Evolutionary conservation across 2,888 invertebrate genomes (phyloP).

Genomic region (Tubiluchus corallicola): DNA sequence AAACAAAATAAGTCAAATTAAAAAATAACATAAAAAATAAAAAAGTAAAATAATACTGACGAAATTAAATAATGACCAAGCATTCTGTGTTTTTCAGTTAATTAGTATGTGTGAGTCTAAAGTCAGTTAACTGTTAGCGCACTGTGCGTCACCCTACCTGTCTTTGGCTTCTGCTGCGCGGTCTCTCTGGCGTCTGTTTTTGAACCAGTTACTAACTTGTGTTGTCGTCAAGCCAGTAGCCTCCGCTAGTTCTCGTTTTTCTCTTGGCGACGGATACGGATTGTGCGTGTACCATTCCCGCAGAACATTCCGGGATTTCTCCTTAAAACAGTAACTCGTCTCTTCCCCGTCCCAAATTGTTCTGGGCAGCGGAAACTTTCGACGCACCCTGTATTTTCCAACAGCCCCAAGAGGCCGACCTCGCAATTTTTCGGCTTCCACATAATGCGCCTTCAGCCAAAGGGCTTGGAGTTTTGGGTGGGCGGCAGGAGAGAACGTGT

Average conservation of each 20-base stretch:
- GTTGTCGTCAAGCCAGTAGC: slow-evolving; percentile 80
- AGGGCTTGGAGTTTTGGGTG: slow-evolving; percentile 70
- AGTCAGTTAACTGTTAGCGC: too few species aligned
- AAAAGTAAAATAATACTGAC: too few species aligned
- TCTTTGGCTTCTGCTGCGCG: slow-evolving; percentile 87
- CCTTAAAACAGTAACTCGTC: slow-evolving; percentile 84
- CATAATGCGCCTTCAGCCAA: slow-evolving; percentile 87
- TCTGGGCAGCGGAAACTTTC: slow-evolving; percentile 76
- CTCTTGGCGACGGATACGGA: slow-evolving; percentile 85
- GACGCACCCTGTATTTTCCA: slow-evolving; percentile 76
- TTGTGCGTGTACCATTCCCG: slow-evolving; percentile 97
- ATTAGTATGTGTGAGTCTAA: too few species aligned
- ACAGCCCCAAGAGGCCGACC: slow-evolving; percentile 80
- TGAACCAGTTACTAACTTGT: slow-evolving; percentile 86
- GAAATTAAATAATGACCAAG: too few species aligned
- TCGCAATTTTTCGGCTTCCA: slow-evolving; percentile 72
- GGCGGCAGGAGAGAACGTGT: slow-evolving; percentile 69
- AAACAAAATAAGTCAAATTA: too few species aligned
- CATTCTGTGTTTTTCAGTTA: too few species aligned
- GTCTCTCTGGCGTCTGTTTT: slow-evolving; percentile 68
- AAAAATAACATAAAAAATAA: too few species aligned
- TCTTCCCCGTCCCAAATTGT: slow-evolving; percentile 93
- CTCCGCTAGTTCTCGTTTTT: slow-evolving; percentile 72
- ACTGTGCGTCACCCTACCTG: slow-evolving; percentile 48
- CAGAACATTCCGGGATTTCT: slow-evolving; percentile 68